Evolutionary conservation across 1,140 invertebrate species (phyloP).

Genomic region (Habropoda laboriosa): DNA sequence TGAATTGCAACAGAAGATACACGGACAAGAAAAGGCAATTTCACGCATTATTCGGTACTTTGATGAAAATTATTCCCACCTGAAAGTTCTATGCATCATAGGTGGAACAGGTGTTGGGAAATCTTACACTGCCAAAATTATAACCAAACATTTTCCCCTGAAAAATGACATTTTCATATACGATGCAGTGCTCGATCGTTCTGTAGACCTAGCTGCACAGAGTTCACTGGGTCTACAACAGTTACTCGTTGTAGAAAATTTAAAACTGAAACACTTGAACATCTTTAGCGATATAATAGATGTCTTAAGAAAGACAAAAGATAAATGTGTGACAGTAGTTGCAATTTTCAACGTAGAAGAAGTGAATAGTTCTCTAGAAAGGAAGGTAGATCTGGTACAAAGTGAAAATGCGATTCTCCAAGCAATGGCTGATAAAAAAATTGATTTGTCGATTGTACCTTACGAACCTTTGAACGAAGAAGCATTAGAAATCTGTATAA

Average conservation of each 20-base stretch:
- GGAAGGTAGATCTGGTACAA: conserved; percentile 57
- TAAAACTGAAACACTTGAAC: conserved; percentile 62
- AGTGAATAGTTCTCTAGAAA: conserved; percentile 54
- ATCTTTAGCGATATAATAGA: conserved; percentile 45
- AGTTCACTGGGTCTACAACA: conserved; percentile 62
- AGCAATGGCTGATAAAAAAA: conserved; percentile 48
- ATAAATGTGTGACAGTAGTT: conserved; percentile 67
- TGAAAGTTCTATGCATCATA: conserved; percentile 65
- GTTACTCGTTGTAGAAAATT: conserved; percentile 75
- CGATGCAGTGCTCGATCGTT: conserved; percentile 49
- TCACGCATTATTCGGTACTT: background rate
- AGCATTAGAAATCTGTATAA: conserved; percentile 71
- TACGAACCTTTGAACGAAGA: conserved; percentile 63
- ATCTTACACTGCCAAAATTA: conserved; percentile 75
- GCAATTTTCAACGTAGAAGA: conserved; percentile 73
- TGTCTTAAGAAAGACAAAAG: conserved; percentile 46
- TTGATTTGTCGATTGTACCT: conserved; percentile 59
- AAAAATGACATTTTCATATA: conserved; percentile 60
- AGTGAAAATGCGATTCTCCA: conserved; percentile 55
- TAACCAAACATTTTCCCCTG: conserved; percentile 66
- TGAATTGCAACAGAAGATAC: conserved; percentile 66
- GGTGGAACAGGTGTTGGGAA: conserved; percentile 79
- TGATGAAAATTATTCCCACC: conserved; percentile 19
- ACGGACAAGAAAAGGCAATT: conserved; percentile 69
- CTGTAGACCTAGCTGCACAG: conserved; percentile 45